Base-by-base conservation (phyloP, 2,113 vertebrate species). In the Illadopsis cleaveri region DNA sequence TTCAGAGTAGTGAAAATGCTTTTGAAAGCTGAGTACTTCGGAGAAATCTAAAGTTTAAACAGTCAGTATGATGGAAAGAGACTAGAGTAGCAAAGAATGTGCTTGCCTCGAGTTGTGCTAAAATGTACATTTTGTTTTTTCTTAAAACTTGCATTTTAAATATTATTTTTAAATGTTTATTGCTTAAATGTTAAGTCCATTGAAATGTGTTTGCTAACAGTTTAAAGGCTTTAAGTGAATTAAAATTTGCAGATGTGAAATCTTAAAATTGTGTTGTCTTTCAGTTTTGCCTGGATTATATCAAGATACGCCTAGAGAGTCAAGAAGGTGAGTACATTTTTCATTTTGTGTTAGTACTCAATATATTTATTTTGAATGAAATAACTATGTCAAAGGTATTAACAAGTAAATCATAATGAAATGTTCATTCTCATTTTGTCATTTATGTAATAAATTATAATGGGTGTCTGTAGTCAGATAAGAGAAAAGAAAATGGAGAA, bases 251-350 rank as follows among this genome's bases (percentile, higher is more conserved):
- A 78, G 28, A 47, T 35, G 5, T 57, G 30, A 84, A 79, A 53
- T 45, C 53, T 84, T 82, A 38, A 0, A 84, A 10, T 54, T 78
- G 11, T 84, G 33, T 86, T 96, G 45, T 72, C 94, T 94, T 96
- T 97, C 91, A 99, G 99, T 99, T 99, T 97, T 98, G 98, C 94
- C 97, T 99, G 73, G 99, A 99, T 61, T 97, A 97, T 95, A 99
- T 99, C 96, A 98, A 99, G 97, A 99, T 99, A 97, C 98, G 98
- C 40, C 98, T 99, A 25, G 98, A 99, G 98, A 99, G 99, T 99
- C 98, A 98, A 97, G 91, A 93, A 61, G 96, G 96, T 96, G 51
- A 93, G 89, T 68, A 20, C 13, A 15, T 77, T 9, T 93, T 96
- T 86, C 40, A 25, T 75, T 82, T 86, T 47, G 25, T 35, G 9